Evolutionary conservation across 2,888 invertebrate genomes (phyloP), one percentile per base, ranked within the genome.

Genomic region (Luperina testacea): DNA sequence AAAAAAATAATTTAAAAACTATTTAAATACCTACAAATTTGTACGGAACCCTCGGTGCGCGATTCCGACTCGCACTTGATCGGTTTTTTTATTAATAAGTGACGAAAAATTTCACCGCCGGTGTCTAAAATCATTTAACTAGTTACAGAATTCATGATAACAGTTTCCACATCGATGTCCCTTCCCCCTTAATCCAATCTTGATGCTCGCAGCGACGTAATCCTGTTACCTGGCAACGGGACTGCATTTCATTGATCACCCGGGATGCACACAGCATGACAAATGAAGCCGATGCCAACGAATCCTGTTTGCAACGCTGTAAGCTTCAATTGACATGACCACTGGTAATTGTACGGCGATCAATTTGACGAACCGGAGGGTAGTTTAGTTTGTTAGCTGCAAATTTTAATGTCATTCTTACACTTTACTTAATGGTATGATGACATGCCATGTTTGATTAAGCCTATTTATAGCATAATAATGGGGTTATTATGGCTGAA

Each of bases 361-460:
- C 24, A 59, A 27, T 81, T 67, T 53, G 7, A 32, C 15, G 38
- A 84, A 80, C 38, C 32, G 0, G 51, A 38, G 45, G 20, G 32
- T 27, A 51, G 48, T 59, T 78, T 48, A 5, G 5, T 42, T 51
- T 61, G 15, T 78, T 51, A 17, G n/a, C 63, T n/a, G 20, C n/a
- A 70, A 59, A 45, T 67, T 70, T 11, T 45, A 59, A 45, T 45
- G 27, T 24, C 20, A 51, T 77, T 65, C 27, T 32, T 59, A 53
- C 20, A 42, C 32, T 51, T 6, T 65, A 6, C n/a, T 32, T 32
- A 78, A 84, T 45, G 20, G 57, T 53, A 64, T 70, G 42, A 51
- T 70, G 48, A 45, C 79, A 70, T 59, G 57, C 48, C 15, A 78
- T 78, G 15, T 32, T 42, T 70, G 69, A 57, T 69, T 51, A 76